Percentiles rank a stretch among this genome's conserved stretches.
Evolutionary conservation across 2,113 vertebrate species (phyloP).

Genomic region (Gallinago jamesoni): DNA sequence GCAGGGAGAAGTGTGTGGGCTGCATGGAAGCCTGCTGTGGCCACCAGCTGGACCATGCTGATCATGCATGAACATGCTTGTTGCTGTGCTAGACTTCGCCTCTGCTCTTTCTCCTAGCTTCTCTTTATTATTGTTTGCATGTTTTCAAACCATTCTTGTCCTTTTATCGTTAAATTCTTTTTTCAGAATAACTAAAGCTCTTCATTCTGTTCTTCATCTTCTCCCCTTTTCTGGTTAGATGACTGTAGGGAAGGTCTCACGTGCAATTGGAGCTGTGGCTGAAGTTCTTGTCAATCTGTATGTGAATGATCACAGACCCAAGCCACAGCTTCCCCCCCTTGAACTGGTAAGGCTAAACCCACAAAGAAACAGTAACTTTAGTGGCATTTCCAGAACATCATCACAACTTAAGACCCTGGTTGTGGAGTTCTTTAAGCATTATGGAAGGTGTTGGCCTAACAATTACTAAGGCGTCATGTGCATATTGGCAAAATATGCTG

Average conservation of each 20-base stretch:
- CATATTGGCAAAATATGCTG: not conserved
- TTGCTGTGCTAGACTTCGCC: not conserved
- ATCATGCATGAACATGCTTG: not conserved
- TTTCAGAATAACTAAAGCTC: slow-evolving; percentile 2
- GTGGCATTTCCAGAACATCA: not conserved
- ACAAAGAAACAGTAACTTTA: not conserved
- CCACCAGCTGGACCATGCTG: not conserved
- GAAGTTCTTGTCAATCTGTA: slow-evolving; percentile 94
- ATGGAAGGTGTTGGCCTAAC: not conserved
- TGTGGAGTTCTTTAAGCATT: not conserved
- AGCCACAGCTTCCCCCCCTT: slow-evolving; percentile 68
- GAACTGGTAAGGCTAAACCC: slow-evolving; percentile 84
- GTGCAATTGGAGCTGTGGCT: slow-evolving; percentile 89
- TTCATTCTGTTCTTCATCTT: slow-evolving; percentile 61
- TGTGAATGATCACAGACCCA: slow-evolving; percentile 94
- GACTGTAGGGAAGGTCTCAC: slow-evolving; percentile 92
- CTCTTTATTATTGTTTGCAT: not conserved
- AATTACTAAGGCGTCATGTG: not conserved
- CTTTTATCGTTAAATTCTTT: not conserved
- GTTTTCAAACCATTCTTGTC: not conserved
- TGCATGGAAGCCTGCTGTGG: not conserved
- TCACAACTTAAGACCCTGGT: not conserved
- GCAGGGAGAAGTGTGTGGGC: not conserved
- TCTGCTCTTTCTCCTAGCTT: not conserved
- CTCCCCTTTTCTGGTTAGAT: slow-evolving; percentile 76